phyloP scores from a whole-genome alignment of 2,888 invertebrate genomes.

The Allacma fusca region DNA sequence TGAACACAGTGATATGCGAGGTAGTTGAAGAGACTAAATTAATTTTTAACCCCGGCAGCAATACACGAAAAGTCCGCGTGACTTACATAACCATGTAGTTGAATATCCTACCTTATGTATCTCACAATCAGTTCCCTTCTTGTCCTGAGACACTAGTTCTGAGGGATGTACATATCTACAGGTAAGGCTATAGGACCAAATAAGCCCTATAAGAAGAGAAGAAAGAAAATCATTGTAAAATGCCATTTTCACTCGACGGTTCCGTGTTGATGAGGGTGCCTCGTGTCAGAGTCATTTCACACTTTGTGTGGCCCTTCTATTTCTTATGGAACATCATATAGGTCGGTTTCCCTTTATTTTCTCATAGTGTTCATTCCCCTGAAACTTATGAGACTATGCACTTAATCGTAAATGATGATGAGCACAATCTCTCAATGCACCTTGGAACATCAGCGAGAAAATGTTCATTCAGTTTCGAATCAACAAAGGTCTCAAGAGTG shows the following conservation, averaged over 20 bases:
- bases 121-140: not conserved
- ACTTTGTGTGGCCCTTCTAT: slow-evolving; percentile 48
- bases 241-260: slow-evolving; percentile 22
- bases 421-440: not conserved
- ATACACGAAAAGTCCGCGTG: slow-evolving; percentile 18
- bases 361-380: slow-evolving; percentile 3
- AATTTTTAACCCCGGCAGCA: slow-evolving; percentile 50
- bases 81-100: not conserved
- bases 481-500: no score
- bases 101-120: not conserved
- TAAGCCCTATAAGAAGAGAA: not conserved
- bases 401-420: not conserved
- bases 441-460: not conserved
- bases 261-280: slow-evolving; percentile 39
- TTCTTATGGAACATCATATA: slow-evolving; percentile 2
- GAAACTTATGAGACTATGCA: not conserved
- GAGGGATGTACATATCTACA: no score
- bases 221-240: slow-evolving; percentile 11
- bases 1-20: slow-evolving; percentile 16
- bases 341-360: slow-evolving; percentile 11
- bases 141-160: no score
- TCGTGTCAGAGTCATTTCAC: slow-evolving; percentile 48
- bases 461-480: not conserved
- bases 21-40: slow-evolving; percentile 28
- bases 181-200: not conserved